These are phyloP conservation scores for Drosophila anceps DNA, from an alignment of 2,888 invertebrate species.

Conservation along the genomic window DNA sequence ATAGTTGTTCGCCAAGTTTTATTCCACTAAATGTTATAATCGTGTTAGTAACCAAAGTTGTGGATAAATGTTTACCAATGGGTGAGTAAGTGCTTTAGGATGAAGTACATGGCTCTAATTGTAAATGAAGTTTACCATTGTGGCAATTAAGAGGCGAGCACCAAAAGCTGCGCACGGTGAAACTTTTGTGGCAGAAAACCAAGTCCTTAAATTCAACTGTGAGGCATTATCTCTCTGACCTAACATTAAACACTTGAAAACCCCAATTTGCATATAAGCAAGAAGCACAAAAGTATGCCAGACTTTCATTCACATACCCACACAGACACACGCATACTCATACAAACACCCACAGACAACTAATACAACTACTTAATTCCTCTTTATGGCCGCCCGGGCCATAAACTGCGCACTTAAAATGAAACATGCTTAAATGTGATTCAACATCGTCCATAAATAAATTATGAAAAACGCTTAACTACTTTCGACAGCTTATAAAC, in stretches of 20 bases:
- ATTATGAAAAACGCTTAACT: constrained; percentile 82
- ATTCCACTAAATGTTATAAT: constrained; percentile 70
- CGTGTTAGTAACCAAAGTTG: constrained; percentile 75
- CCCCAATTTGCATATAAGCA: constrained; percentile 69
- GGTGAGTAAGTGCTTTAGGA: constrained; percentile 56
- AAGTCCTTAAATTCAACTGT: constrained; percentile 18
- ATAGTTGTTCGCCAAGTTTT: constrained; percentile 63
- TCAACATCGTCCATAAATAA: constrained; percentile 77
- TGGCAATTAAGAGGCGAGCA: constrained; percentile 47
- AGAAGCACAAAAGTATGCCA: constrained; percentile 57
- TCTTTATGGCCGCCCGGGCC: constrained; percentile 72
- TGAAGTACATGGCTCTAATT: constrained; percentile 70
- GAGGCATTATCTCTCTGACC: constrained; percentile 20
- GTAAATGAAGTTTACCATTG: constrained; percentile 76
- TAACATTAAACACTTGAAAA: constrained; percentile 52
- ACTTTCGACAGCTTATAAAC: constrained; percentile 82
- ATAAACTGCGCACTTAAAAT: constrained; percentile 80
- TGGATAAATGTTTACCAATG: constrained; percentile 77
- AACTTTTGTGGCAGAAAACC: constrained; percentile 18
- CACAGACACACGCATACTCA: constrained; percentile 15
- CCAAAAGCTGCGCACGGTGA: neutral
- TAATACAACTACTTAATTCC: constrained; percentile 70
- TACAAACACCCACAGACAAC: constrained; percentile 10
- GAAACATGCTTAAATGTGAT: constrained; percentile 78
- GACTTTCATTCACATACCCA: constrained; percentile 14